phyloP scores from a whole-genome alignment of 1,140 invertebrate genomes.

The Trichonephila clavipes region DNA sequence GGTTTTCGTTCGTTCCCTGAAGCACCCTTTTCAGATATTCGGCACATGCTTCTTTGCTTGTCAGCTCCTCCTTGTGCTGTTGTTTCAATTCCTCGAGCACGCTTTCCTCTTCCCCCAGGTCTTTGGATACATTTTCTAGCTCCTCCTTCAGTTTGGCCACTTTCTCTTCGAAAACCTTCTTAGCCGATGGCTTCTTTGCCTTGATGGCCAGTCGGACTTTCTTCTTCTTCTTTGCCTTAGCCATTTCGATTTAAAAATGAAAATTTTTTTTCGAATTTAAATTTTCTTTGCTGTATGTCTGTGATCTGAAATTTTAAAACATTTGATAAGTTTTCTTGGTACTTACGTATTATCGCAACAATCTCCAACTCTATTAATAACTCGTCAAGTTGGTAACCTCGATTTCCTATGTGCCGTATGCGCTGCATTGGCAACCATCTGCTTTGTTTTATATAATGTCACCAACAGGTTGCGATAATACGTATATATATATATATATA shows the following conservation, averaged over 20 bases:
- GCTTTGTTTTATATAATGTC: no score
- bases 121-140: neutral
- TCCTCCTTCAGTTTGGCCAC: neutral
- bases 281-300: no score
- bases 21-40: neutral
- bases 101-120: neutral
- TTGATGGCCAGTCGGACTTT: neutral
- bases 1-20: neutral
- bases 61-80: neutral
- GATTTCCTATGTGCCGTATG: no score
- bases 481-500: no score
- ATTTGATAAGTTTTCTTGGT: no score
- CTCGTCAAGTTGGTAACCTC: no score
- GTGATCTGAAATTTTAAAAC: no score
- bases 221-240: neutral
- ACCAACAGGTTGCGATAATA: no score
- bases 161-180: neutral
- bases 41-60: constrained; percentile 8
- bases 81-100: neutral
- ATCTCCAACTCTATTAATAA: no score
- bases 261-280: neutral
- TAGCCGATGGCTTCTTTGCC: constrained; percentile 16
- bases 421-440: no score
- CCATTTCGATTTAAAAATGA: neutral
- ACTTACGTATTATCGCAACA: no score